Conservation (phyloP, 2,797 vertebrate species). For the Cuculus canorus region DNA sequence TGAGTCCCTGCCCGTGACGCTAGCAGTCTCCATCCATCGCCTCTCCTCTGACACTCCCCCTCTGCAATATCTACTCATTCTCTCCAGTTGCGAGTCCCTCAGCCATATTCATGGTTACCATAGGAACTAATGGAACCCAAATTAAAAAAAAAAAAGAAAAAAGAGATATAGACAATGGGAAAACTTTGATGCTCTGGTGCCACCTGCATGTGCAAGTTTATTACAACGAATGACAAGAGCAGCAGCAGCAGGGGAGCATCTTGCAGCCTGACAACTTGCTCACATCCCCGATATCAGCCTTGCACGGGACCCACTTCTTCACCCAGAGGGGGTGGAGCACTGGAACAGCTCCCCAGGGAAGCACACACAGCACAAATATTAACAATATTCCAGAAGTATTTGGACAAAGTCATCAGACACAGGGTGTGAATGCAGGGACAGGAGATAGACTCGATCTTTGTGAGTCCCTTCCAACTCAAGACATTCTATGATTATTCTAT, state of each 20-base stretch:
- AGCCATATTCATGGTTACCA: slow-evolving; percentile 68
- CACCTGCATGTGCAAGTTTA: slow-evolving; percentile 1
- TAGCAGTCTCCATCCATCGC: background rate
- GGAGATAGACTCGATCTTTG: no score
- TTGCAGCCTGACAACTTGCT: fast-evolving
- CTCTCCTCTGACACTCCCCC: slow-evolving; percentile 22
- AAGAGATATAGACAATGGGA: background rate
- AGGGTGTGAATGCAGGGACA: no score
- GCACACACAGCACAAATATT: no score
- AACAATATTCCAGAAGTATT: no score
- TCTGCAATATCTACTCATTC: background rate
- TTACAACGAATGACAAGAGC: background rate
- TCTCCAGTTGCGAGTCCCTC: slow-evolving; percentile 56
- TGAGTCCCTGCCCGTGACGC: background rate
- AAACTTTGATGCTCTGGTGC: slow-evolving; percentile 22
- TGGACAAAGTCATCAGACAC: no score
- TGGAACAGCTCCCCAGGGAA: no score
- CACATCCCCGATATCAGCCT: fast-evolving
- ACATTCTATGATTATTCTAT: no score
- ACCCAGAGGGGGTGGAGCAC: no score
- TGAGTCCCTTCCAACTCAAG: no score
- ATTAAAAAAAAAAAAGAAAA: slow-evolving; percentile 50
- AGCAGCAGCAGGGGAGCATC: background rate
- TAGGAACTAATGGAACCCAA: slow-evolving; percentile 78
- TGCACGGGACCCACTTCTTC: background rate